Evolutionary conservation across 1,140 invertebrate species (phyloP), one percentile per base, ranked within the genome.

Genomic region (Sweltsa coloradensis): DNA sequence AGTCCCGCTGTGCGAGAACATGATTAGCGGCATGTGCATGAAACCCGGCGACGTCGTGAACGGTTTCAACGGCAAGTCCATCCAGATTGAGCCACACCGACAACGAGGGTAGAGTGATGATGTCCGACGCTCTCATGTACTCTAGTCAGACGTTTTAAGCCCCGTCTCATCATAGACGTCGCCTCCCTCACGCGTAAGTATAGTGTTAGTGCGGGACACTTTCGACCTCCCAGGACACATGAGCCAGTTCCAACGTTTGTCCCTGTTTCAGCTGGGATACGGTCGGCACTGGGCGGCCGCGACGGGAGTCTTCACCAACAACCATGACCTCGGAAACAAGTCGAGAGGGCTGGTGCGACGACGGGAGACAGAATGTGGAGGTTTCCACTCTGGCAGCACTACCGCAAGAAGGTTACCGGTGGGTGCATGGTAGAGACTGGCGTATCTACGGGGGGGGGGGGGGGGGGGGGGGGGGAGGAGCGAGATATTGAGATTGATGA

Each of bases 1-100:
- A 13, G 22, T 45, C 31, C 75, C 78, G n/a, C 57, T 81, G 3
- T 70, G 66, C 60, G 78, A 81, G 59, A 79, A 81, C 57, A 70
- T 81, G 67, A 73, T 74, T 1, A 71, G 76, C 49, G 71, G 75
- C 25, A 62, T 57, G 23, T 76, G 78, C 5, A 74, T 70, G 49
- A 73, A 75, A 57, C 76, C 78, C 14, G 76, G 77, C 5, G 78
- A 81, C 63, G 76, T 81, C 13, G 70, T 81, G 9, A 70, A 60
- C 26, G 72, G 75, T 18, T 71, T 70, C 64, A 81, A 77, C 61
- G 78, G 76, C 11, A 81, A 79, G 62, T 73, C 70, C 19, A 78
- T 81, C 48, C 70, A 78, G 49, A 63, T 81, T 42, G 72, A 80
- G 54, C 74, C 74, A 77, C 45, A 81, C 79, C 14, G 78, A 81